phyloP scores from a whole-genome alignment of 1,140 invertebrate genomes.

The Anoplophora glabripennis region DNA sequence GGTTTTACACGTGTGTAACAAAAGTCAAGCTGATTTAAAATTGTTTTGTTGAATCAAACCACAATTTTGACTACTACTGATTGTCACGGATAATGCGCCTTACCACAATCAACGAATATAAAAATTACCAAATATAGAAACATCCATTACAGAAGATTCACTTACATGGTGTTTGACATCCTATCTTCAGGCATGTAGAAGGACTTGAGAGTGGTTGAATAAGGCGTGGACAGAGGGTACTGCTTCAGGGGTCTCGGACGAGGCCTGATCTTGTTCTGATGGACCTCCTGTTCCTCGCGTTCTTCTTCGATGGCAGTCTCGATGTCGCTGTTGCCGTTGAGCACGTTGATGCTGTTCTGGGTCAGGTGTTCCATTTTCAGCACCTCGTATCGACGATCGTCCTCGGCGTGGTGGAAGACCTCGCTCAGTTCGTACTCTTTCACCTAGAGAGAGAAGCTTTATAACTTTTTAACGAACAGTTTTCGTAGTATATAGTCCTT shows the following conservation, averaged over 20 bases:
- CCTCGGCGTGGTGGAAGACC: slow-evolving; percentile 76
- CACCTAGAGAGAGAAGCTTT: slow-evolving; percentile 54
- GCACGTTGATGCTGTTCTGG: slow-evolving; percentile 60
- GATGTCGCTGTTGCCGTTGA: slow-evolving; percentile 71
- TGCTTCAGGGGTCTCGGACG: slow-evolving; percentile 28
- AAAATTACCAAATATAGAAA: too few relatives aligned
- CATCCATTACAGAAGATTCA: too few relatives aligned
- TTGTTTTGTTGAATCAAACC: too few relatives aligned
- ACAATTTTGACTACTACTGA: too few relatives aligned
- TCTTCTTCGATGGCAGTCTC: slow-evolving; percentile 76
- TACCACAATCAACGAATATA: too few relatives aligned
- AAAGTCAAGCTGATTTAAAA: too few relatives aligned
- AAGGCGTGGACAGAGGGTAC: slow-evolving; percentile 29
- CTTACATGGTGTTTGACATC: slow-evolving; percentile 41
- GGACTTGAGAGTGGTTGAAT: slow-evolving; percentile 28
- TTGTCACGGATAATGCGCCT: too few relatives aligned
- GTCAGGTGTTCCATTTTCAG: slow-evolving; percentile 65
- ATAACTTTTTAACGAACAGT: neutral
- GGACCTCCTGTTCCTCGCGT: slow-evolving; percentile 61
- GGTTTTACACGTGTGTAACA: too few relatives aligned
- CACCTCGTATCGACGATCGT: slow-evolving; percentile 74
- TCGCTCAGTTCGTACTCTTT: slow-evolving; percentile 83
- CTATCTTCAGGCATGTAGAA: slow-evolving; percentile 30
- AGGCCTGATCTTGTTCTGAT: slow-evolving; percentile 33
- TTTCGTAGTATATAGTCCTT: too few relatives aligned